Evolutionary conservation across 2,113 vertebrate genomes (phyloP).

Genomic region (Scomber japonicus): DNA sequence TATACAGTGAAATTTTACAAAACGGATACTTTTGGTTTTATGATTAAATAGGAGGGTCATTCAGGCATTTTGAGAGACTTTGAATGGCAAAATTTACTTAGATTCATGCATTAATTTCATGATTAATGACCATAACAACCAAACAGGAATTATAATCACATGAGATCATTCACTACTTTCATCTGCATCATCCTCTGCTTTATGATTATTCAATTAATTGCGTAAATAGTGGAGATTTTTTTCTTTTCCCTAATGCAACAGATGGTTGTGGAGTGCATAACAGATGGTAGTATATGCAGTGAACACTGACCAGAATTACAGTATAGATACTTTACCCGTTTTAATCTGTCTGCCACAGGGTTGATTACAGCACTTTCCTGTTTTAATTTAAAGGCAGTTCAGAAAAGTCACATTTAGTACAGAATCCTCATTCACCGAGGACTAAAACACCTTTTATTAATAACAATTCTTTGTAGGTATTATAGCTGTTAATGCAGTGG

Average conservation of each 20-base stretch:
- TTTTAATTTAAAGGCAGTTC: neutral
- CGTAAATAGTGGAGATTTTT: constrained; percentile 22
- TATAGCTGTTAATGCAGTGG: too few relatives aligned
- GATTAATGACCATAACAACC: neutral
- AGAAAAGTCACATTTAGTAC: neutral
- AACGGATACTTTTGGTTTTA: too few relatives aligned
- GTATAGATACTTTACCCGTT: neutral
- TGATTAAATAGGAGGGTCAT: neutral
- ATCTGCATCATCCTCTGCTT: constrained; percentile 28
- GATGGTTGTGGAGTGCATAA: constrained; percentile 42
- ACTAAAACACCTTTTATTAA: neutral
- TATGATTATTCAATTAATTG: constrained; percentile 44
- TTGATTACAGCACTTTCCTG: constrained; percentile 14
- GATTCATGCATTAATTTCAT: neutral
- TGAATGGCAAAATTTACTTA: neutral
- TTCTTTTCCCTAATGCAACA: constrained; percentile 34
- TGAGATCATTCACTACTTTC: constrained; percentile 39
- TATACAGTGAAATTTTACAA: neutral
- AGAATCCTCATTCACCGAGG: neutral
- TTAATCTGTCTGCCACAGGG: constrained; percentile 21
- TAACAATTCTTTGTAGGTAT: neutral
- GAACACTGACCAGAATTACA: neutral
- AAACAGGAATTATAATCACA: constrained; percentile 29
- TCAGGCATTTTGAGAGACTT: neutral
- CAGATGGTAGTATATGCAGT: constrained; percentile 41